Evolutionary conservation across 2,888 invertebrate genomes (phyloP), one percentile per base, ranked within the genome.

Genomic region (Chrysopilus asiliformis): DNA sequence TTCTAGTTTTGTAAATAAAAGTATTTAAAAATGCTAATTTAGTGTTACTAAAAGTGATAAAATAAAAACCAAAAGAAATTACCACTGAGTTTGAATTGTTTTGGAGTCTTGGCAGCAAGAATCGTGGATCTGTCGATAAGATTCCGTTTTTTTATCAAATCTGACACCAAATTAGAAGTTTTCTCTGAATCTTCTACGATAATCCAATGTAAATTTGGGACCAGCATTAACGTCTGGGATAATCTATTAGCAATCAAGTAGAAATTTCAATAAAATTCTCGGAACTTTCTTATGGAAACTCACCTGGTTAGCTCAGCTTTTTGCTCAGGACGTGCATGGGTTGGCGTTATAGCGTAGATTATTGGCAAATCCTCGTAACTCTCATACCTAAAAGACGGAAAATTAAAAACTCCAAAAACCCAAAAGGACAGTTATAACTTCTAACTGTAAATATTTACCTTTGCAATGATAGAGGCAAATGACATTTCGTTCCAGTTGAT

Each of bases 331-430:
- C 94, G 71, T 17, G 76, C 62, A 59, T 91, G 89, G 0, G 94
- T 95, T 22, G 94, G 94, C 4, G 94, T 95, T 47, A 95, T 79
- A 12, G 84, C 84, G 60, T 86, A 94, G 47, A 95, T 85, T 22
- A 68, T 76, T 20, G 87, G 83, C 42, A 59, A 44, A 31, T 50
- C 43, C 24, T 48, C 49, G 16, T 50, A n/a, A n/a, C n/a, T n/a
- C n/a, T n/a, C n/a, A n/a, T n/a, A n/a, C n/a, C n/a, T n/a, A n/a
- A n/a, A n/a, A n/a, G n/a, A n/a, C n/a, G n/a, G n/a, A n/a, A n/a
- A n/a, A n/a, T n/a, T n/a, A n/a, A n/a, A n/a, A n/a, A n/a, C n/a
- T n/a, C n/a, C n/a, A n/a, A n/a, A n/a, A n/a, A n/a, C n/a, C n/a
- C n/a, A n/a, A n/a, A n/a, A n/a, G n/a, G n/a, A n/a, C n/a, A n/a